These are phyloP conservation scores for Pseudomyrmex gracilis DNA, from an alignment of 1,140 invertebrate species.

Conservation along the genomic window DNA sequence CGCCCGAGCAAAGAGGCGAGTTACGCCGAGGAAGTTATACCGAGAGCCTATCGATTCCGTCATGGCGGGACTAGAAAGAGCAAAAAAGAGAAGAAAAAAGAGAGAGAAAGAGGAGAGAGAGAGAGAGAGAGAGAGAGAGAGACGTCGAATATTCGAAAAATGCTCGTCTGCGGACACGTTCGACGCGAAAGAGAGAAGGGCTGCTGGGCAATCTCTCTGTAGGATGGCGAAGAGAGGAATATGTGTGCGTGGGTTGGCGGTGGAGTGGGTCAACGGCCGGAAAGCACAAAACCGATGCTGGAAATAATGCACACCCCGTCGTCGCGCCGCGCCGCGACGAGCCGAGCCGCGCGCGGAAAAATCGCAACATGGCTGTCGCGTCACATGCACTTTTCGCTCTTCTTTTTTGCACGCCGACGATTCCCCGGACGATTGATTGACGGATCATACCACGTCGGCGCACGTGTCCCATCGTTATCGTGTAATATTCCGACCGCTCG, in stretches of 20 bases:
- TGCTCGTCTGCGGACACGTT: constrained; percentile 46
- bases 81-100: background rate
- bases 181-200: constrained; percentile 30
- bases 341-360: constrained; percentile 63
- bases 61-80: constrained; percentile 29
- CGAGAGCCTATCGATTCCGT: constrained; percentile 55
- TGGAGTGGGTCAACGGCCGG: constrained; percentile 71
- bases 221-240: constrained; percentile 15
- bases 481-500: constrained; percentile 63
- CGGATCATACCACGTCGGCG: constrained; percentile 66
- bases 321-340: constrained; percentile 38
- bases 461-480: constrained; percentile 55
- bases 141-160: constrained; percentile 54
- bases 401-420: constrained; percentile 63
- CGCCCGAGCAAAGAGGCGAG: constrained; percentile 41
- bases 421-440: constrained; percentile 73
- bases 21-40: constrained; percentile 50
- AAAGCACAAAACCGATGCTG: constrained; percentile 76
- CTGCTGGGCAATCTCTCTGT: constrained; percentile 24
- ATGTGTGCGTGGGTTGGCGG: constrained; percentile 36
- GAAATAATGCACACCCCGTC: constrained; percentile 69
- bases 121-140: constrained; percentile 8
- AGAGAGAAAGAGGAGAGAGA: background rate
- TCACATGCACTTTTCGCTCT: constrained; percentile 73
- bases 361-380: constrained; percentile 76